These are phyloP conservation scores for Drosophila orosa DNA, from an alignment of 1,140 invertebrate species.

Conservation along the genomic window DNA sequence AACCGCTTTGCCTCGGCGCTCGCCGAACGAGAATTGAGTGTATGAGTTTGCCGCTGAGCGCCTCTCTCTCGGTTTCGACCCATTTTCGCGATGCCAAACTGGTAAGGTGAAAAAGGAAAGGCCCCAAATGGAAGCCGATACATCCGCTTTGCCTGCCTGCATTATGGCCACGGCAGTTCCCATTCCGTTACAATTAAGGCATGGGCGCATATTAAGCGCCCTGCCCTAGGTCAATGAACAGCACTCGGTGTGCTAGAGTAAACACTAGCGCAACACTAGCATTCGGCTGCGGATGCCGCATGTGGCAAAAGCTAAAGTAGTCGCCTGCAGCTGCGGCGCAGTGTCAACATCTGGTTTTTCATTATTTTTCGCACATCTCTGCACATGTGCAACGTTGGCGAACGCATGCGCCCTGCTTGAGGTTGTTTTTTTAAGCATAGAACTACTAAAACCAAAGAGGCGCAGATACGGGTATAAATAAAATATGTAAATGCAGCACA, in stretches of 20 bases:
- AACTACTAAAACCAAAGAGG: conserved; percentile 51
- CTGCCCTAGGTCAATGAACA: conserved; percentile 65
- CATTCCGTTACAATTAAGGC: conserved; percentile 39
- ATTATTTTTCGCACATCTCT: conserved; percentile 56
- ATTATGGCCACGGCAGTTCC: conserved; percentile 15
- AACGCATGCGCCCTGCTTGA: conserved; percentile 58
- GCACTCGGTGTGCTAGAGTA: conserved; percentile 40
- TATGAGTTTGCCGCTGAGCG: neutral
- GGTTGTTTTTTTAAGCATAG: conserved; percentile 62
- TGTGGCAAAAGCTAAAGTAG: conserved; percentile 59
- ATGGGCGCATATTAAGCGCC: conserved; percentile 25
- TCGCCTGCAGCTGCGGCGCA: conserved; percentile 50
- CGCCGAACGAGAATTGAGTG: conserved; percentile 42
- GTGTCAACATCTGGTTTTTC: conserved; percentile 65
- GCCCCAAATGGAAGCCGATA: conserved; percentile 48
- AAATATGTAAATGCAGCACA: conserved; percentile 53
- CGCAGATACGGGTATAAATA: conserved; percentile 54
- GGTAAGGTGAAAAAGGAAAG: conserved; percentile 54
- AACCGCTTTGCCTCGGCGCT: conserved; percentile 19
- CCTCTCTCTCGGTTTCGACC: conserved; percentile 21
- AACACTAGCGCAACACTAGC: conserved; percentile 20
- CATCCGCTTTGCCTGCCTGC: conserved; percentile 35
- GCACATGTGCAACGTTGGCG: conserved; percentile 64
- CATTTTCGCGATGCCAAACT: conserved; percentile 51
- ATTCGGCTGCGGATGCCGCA: conserved; percentile 30